Percentiles rank a stretch among this genome's conserved stretches.
phyloP scores from a whole-genome alignment of 2,797 vertebrate species.

The Poecilia velifera region DNA sequence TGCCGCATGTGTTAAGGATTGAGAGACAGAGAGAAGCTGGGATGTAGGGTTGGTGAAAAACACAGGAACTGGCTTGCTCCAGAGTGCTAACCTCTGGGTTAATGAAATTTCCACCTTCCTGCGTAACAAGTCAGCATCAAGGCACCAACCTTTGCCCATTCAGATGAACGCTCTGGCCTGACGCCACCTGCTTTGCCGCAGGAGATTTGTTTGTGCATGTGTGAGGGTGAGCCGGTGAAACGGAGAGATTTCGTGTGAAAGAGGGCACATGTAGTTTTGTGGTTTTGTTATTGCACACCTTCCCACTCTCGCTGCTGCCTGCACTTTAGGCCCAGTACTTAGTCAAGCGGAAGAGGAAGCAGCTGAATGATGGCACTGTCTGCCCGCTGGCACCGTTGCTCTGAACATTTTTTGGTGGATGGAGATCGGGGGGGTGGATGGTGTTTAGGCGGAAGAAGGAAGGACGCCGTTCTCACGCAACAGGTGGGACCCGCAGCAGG shows the following conservation, averaged over 20 bases:
- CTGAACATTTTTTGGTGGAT: slow-evolving; percentile 29
- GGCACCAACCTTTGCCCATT: slow-evolving; percentile 63
- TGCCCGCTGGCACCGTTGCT: slow-evolving; percentile 61
- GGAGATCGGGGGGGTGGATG: not conserved
- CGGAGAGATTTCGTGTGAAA: slow-evolving; percentile 47
- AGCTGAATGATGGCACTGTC: slow-evolving; percentile 77
- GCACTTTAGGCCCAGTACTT: slow-evolving; percentile 71
- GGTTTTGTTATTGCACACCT: slow-evolving; percentile 31
- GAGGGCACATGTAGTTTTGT: slow-evolving; percentile 28
- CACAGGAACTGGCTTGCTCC: slow-evolving; percentile 30
- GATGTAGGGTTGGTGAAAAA: slow-evolving; percentile 16
- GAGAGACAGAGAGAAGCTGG: slow-evolving; percentile 4
- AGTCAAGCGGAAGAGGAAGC: slow-evolving; percentile 70
- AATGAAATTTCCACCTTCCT: slow-evolving; percentile 74
- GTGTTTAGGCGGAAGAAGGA: slow-evolving; percentile 56
- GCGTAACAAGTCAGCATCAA: slow-evolving; percentile 68
- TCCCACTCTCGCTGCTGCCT: slow-evolving; percentile 52
- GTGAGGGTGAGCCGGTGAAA: slow-evolving; percentile 14
- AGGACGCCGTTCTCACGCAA: slow-evolving; percentile 70
- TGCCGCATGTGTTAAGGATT: slow-evolving; percentile 17
- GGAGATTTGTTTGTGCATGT: slow-evolving; percentile 46
- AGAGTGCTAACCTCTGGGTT: slow-evolving; percentile 69
- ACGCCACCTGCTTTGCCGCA: slow-evolving; percentile 59
- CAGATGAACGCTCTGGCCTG: slow-evolving; percentile 66
- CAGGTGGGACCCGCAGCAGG: slow-evolving; percentile 69